Evolutionary conservation across 2,888 invertebrate species (phyloP), one percentile per base, ranked within the genome.

Genomic region (Apoda limacodes): DNA sequence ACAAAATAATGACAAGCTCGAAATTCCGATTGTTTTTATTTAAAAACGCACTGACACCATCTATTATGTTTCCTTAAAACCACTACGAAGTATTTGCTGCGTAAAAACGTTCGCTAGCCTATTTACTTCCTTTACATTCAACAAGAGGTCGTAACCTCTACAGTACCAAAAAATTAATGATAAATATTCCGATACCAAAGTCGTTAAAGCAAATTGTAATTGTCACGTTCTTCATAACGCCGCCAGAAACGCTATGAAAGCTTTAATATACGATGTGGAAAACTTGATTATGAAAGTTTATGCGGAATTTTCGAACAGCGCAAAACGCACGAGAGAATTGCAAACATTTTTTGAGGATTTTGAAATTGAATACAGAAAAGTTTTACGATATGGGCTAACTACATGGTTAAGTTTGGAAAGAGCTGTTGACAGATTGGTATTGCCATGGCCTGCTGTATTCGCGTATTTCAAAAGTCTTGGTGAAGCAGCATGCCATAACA

Each of bases 101-200:
- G n/a, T n/a, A n/a, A n/a, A n/a, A n/a, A n/a, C n/a, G n/a, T n/a
- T n/a, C n/a, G n/a, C n/a, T n/a, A n/a, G n/a, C n/a, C n/a, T n/a
- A n/a, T n/a, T n/a, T n/a, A n/a, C n/a, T n/a, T n/a, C n/a, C n/a
- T n/a, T n/a, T n/a, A n/a, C n/a, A n/a, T n/a, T n/a, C n/a, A n/a
- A n/a, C n/a, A n/a, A n/a, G n/a, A n/a, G n/a, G n/a, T n/a, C n/a
- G n/a, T n/a, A n/a, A n/a, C n/a, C n/a, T n/a, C n/a, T n/a, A n/a
- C n/a, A 33, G 27, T 37, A 30, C 30, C 37, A 37, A 33, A 37
- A 37, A 37, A 24, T 33, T 28, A 28, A 26, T 12, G 28, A 27
- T 25, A 30, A 33, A 37, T 28, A 37, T 37, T 22, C 33, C 13
- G 28, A 33, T 25, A 25, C 34, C 17, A n/a, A n/a, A n/a, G n/a